Percentiles rank a stretch among this genome's conserved stretches.
These are phyloP conservation scores for Cochlearius cochlearius DNA, from an alignment of 2,113 vertebrate genomes.

Conservation along the genomic window DNA sequence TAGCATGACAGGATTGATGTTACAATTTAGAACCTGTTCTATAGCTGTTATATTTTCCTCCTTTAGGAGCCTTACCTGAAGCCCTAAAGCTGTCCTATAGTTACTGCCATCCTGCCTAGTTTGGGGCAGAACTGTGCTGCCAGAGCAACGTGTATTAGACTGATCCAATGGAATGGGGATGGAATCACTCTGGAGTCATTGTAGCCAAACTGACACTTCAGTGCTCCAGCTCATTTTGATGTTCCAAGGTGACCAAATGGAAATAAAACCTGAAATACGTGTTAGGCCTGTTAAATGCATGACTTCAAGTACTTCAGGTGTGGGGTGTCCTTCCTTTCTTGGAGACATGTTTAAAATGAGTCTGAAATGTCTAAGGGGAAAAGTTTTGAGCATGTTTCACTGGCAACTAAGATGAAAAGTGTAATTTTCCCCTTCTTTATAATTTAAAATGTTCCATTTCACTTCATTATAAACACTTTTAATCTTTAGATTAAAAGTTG, in stretches of 20 bases:
- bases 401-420: neutral
- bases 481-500: neutral
- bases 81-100: neutral
- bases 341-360: neutral
- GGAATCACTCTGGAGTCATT: neutral
- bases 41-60: neutral
- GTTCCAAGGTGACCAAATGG: neutral
- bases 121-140: neutral
- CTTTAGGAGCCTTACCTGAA: neutral
- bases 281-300: neutral
- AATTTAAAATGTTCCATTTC: neutral
- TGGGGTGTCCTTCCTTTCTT: neutral
- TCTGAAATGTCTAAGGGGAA: neutral
- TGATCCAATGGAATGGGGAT: neutral
- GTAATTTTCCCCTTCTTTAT: neutral
- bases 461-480: neutral
- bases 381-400: neutral
- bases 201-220: neutral
- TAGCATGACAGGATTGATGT: neutral
- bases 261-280: neutral
- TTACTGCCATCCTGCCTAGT: neutral
- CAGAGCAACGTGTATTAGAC: neutral
- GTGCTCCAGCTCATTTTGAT: neutral
- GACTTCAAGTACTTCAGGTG: neutral
- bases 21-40: neutral